phyloP scores from a whole-genome alignment of 1,140 invertebrate species.

The Drosophila auraria region DNA sequence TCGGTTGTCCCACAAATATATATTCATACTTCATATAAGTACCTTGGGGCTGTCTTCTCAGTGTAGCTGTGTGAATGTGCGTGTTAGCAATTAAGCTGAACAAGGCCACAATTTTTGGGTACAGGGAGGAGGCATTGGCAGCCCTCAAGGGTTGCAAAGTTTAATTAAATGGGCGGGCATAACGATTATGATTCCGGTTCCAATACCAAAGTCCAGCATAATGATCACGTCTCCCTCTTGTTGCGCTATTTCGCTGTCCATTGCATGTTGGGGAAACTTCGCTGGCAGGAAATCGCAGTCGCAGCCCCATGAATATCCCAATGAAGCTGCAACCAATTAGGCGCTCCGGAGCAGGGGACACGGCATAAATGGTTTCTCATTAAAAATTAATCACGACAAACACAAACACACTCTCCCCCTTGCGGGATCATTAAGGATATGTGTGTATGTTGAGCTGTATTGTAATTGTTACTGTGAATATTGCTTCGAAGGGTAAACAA shows the following conservation, averaged over 20 bases:
- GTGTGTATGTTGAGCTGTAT: conserved; percentile 4
- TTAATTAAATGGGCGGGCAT: conserved; percentile 65
- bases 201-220: conserved; percentile 19
- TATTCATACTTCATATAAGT: too few species aligned
- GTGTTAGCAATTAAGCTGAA: conserved; percentile 62
- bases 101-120: conserved; percentile 45
- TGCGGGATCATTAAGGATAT: conserved; percentile 6
- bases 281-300: neutral
- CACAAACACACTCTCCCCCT: conserved; percentile 6
- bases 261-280: conserved; percentile 14
- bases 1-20: too few species aligned
- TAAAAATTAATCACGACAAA: conserved; percentile 64
- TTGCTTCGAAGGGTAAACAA: too few species aligned
- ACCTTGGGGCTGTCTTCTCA: neutral
- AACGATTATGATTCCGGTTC: conserved; percentile 47
- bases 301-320: conserved; percentile 12
- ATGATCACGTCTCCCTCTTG: neutral
- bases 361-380: conserved; percentile 59
- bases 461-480: too few species aligned
- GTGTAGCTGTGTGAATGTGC: conserved; percentile 23
- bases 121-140: neutral
- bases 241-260: neutral
- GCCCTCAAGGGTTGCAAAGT: conserved; percentile 54
- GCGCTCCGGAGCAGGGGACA: neutral
- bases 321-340: conserved; percentile 65